Evolutionary conservation across 2,797 vertebrate genomes (phyloP).

Genomic region (Darevskia nairensis): DNA sequence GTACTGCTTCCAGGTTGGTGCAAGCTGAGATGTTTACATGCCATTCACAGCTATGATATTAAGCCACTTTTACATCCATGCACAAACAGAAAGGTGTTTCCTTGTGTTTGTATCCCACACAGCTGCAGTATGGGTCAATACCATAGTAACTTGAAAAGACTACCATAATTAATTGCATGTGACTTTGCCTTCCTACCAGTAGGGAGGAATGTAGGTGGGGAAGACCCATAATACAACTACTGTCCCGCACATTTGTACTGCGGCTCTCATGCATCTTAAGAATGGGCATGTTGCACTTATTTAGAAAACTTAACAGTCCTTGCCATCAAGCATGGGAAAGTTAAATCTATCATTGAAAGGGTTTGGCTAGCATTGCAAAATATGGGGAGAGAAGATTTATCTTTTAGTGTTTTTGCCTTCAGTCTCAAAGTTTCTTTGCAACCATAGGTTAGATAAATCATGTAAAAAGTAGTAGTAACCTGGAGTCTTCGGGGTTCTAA

Average conservation of each 20-base stretch:
- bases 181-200: too few species aligned
- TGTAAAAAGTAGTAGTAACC: not conserved
- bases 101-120: not conserved
- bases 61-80: too few species aligned
- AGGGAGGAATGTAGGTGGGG: not conserved
- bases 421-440: not conserved
- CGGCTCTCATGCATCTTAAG: not conserved
- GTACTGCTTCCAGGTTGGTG: not conserved
- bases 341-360: not conserved
- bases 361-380: not conserved
- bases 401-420: not conserved
- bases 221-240: not conserved
- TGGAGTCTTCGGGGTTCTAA: not conserved
- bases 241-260: not conserved
- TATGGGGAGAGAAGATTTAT: not conserved
- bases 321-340: not conserved
- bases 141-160: not conserved
- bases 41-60: not conserved
- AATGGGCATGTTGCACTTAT: not conserved
- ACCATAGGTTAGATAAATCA: not conserved
- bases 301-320: not conserved
- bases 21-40: not conserved
- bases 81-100: not conserved
- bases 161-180: too few species aligned
- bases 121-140: too few species aligned